These are phyloP conservation scores for Pyrochroa serraticornis DNA, from an alignment of 2,888 invertebrate genomes.

Conservation along the genomic window DNA sequence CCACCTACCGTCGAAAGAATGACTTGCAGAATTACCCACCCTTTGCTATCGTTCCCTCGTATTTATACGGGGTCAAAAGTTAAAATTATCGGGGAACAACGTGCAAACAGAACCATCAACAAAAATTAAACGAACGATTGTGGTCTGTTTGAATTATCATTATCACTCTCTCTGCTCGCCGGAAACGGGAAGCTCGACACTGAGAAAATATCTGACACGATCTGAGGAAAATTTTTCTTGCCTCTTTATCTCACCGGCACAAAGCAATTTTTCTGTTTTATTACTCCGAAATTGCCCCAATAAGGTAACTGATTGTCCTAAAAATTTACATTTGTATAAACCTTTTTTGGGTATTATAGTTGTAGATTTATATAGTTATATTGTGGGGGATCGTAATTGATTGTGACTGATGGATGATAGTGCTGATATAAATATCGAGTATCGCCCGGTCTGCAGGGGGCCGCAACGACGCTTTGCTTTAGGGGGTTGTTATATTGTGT, in stretches of 20 bases:
- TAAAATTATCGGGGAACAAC: slow-evolving; percentile 25
- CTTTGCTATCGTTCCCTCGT: slow-evolving; percentile 20
- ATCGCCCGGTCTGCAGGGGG: slow-evolving; percentile 36
- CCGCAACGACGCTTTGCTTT: slow-evolving; percentile 28
- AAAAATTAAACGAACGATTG: slow-evolving; percentile 35
- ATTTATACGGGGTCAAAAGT: slow-evolving; percentile 35
- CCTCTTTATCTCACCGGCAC: slow-evolving; percentile 13
- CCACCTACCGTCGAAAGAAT: slow-evolving; percentile 47
- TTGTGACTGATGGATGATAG: slow-evolving; percentile 36
- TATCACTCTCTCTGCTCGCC: slow-evolving; percentile 29
- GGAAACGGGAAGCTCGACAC: slow-evolving; percentile 30
- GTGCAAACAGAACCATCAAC: slow-evolving; percentile 4
- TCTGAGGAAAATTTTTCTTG: slow-evolving; percentile 20
- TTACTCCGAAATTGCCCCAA: neutral
- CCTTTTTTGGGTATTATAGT: too few species aligned
- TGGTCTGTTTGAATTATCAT: slow-evolving; percentile 40
- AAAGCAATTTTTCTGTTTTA: slow-evolving; percentile 16
- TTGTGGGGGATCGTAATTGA: slow-evolving; percentile 31
- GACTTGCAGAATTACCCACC: slow-evolving; percentile 38
- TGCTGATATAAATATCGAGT: slow-evolving; percentile 40
- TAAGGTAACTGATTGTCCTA: neutral
- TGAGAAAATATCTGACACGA: slow-evolving; percentile 35
- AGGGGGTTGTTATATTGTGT: slow-evolving; percentile 40
- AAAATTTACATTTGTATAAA: too few species aligned
- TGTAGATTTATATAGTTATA: neutral